These are phyloP conservation scores for Agrypnus murinus DNA, from an alignment of 2,888 invertebrate genomes.

Conservation along the genomic window DNA sequence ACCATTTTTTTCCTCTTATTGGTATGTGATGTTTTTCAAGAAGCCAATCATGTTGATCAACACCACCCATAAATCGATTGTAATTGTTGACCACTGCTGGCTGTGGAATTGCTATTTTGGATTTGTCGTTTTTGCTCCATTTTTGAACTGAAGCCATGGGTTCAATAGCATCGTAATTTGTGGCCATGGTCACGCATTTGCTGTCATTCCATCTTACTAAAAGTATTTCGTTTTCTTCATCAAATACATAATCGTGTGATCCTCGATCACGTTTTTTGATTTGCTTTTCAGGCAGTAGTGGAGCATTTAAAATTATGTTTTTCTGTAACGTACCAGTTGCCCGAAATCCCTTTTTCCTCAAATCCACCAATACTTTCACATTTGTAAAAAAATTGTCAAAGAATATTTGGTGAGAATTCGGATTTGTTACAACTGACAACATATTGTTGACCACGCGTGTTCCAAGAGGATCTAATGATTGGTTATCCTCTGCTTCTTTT, in stretches of 20 bases:
- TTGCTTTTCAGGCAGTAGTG: constrained; percentile 11
- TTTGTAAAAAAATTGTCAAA: constrained; percentile 20
- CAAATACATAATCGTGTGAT: constrained; percentile 16
- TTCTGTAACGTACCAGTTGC: constrained; percentile 13
- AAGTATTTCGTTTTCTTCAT: constrained; percentile 26
- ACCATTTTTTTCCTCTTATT: constrained; percentile 19
- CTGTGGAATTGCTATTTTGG: constrained; percentile 8
- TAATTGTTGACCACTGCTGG: constrained; percentile 13
- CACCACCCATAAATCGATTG: constrained; percentile 12
- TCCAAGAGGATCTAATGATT: constrained; percentile 1
- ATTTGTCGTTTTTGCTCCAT: constrained; percentile 9
- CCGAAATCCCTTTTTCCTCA: constrained; percentile 13
- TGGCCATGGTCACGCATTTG: constrained; percentile 9
- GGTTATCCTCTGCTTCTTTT: not conserved
- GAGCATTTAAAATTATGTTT: constrained; percentile 6
- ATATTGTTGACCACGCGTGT: constrained; percentile 18
- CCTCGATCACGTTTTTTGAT: constrained; percentile 22
- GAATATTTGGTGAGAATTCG: constrained; percentile 5
- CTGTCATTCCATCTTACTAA: constrained; percentile 26
- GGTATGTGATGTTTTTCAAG: constrained; percentile 10
- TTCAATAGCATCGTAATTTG: constrained; percentile 17
- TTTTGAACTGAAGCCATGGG: constrained; percentile 15
- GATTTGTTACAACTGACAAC: constrained; percentile 14
- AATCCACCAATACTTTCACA: not conserved
- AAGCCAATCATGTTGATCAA: constrained; percentile 23